Percentiles rank a stretch among this genome's conserved stretches.
Evolutionary conservation across 2,113 vertebrate genomes (phyloP).

Genomic region (Nannospalax galili): DNA sequence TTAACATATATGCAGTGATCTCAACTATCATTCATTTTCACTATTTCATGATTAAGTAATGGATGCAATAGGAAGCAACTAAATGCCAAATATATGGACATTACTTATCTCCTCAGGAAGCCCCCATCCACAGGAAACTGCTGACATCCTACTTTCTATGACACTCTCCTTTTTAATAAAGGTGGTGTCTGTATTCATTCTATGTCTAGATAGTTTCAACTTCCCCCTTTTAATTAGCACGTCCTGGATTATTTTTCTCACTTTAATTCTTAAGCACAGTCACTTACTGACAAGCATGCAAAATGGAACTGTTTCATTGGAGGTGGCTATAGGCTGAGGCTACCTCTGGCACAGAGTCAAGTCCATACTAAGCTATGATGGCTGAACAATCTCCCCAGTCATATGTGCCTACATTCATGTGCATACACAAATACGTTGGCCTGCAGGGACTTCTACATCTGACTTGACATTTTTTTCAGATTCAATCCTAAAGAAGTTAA

Average conservation of each 20-base stretch:
- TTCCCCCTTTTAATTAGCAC: background rate
- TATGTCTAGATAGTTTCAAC: background rate
- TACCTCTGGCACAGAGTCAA: constrained; percentile 29
- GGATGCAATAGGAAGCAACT: constrained; percentile 51
- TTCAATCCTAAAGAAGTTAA: constrained; percentile 21
- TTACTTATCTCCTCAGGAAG: constrained; percentile 27
- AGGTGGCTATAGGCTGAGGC: background rate
- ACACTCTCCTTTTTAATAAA: constrained; percentile 7
- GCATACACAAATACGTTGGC: constrained; percentile 14
- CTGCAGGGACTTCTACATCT: constrained; percentile 18
- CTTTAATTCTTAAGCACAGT: constrained; percentile 39
- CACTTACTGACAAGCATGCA: constrained; percentile 47
- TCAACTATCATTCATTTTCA: constrained; percentile 30
- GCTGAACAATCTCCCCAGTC: constrained; percentile 63
- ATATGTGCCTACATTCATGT: constrained; percentile 34
- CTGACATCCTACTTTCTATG: constrained; percentile 23
- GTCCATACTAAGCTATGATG: background rate
- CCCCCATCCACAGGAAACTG: background rate
- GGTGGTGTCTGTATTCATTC: background rate
- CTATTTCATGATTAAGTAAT: constrained; percentile 50
- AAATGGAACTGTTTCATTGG: constrained; percentile 56
- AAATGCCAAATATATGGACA: constrained; percentile 15
- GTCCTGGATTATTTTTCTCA: background rate
- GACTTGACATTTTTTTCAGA: constrained; percentile 60
- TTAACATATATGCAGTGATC: background rate